These are phyloP conservation scores for Hypocryptadius cinnamomeus DNA, from an alignment of 2,113 vertebrate genomes.

Conservation along the genomic window DNA sequence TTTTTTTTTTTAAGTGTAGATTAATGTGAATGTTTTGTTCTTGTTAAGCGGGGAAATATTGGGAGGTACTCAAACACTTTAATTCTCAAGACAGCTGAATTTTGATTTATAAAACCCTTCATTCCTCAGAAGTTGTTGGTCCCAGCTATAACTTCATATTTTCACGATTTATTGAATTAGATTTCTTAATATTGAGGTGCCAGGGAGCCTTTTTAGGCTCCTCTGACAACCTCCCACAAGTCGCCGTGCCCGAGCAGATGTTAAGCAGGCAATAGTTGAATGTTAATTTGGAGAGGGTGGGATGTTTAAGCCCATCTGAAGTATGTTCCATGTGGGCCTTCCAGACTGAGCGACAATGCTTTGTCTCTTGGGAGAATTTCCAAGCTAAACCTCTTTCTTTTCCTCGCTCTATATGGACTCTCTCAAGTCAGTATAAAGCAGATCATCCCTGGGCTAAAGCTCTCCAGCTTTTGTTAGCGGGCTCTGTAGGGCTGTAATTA, in stretches of 20 bases:
- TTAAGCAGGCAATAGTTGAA: conserved; percentile 91
- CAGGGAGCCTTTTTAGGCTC: conserved; percentile 33
- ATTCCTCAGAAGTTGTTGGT: neutral
- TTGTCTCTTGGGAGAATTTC: conserved; percentile 89
- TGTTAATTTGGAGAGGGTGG: conserved; percentile 92
- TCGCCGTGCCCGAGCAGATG: conserved; percentile 84
- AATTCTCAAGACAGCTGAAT: neutral
- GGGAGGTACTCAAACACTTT: neutral
- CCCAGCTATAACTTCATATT: neutral
- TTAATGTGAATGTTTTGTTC: neutral
- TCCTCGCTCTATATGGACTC: conserved; percentile 92
- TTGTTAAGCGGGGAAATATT: neutral
- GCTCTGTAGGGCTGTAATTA: conserved; percentile 98
- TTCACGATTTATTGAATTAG: neutral
- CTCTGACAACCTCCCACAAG: conserved; percentile 55
- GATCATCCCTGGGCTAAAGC: conserved; percentile 99
- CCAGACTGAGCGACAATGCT: conserved; percentile 75
- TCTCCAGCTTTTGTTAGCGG: conserved; percentile 94
- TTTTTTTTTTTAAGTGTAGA: neutral
- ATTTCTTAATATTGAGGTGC: neutral
- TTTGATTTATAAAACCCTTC: neutral
- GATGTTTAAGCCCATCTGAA: conserved; percentile 87
- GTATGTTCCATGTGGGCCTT: conserved; percentile 79
- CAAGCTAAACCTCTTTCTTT: conserved; percentile 90
- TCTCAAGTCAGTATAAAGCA: conserved; percentile 97